phyloP scores from a whole-genome alignment of 1,140 invertebrate species.

The Hestina assimilis region DNA sequence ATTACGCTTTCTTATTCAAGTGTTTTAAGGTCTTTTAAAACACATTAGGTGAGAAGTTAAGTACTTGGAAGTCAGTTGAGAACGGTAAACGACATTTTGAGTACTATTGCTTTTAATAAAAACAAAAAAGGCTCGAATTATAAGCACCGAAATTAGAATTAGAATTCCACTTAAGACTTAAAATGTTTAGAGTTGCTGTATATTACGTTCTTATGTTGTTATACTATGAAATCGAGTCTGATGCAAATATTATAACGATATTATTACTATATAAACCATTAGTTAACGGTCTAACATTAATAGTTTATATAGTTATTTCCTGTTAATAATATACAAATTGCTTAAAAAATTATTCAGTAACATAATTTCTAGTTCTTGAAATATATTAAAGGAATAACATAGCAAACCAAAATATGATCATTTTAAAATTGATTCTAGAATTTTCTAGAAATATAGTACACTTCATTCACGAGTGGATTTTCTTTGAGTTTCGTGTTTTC shows the following conservation, averaged over 20 bases:
- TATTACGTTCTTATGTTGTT: no score
- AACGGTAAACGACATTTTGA: not conserved
- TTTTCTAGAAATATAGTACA: conserved; percentile 15
- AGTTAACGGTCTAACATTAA: no score
- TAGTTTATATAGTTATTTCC: no score
- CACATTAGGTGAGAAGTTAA: conserved; percentile 13
- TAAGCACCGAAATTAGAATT: no score
- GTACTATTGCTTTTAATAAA: not conserved
- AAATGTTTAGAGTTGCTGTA: no score
- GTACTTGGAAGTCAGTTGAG: not conserved
- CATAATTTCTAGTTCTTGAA: not conserved
- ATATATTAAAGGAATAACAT: not conserved
- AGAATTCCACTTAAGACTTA: no score
- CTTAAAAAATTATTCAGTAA: no score
- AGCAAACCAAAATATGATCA: not conserved
- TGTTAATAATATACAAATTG: no score
- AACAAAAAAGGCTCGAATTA: not conserved
- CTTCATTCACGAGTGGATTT: conserved; percentile 21
- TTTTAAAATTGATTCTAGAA: conserved; percentile 13
- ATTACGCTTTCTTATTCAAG: conserved; percentile 23
- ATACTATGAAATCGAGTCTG: no score
- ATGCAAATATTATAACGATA: no score
- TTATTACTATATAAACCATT: no score
- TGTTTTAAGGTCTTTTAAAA: conserved; percentile 23
- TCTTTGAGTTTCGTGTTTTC: conserved; percentile 29